Conservation (phyloP, 2,113 vertebrate species). For the Misgurnus mizolepis region DNA sequence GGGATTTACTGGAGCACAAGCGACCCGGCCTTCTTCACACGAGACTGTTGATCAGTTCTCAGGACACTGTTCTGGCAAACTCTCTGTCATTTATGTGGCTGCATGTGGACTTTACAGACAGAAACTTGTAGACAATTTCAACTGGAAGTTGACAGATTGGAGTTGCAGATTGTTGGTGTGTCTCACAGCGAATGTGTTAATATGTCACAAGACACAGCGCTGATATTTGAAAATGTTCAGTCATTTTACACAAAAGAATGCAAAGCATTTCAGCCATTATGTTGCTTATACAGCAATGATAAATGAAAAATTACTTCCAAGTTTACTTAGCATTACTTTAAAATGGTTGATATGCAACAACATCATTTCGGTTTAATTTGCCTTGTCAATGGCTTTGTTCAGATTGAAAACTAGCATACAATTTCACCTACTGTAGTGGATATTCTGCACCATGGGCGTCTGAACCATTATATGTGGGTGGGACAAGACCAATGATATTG, state of each 20-base stretch:
- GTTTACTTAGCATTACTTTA: no score
- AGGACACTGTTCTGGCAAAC: constrained; percentile 44
- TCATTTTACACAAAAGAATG: not conserved
- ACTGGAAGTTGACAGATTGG: not conserved
- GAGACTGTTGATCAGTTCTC: constrained; percentile 65
- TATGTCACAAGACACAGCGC: not conserved
- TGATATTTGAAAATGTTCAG: not conserved
- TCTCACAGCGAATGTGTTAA: constrained; percentile 22
- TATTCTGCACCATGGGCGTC: no score
- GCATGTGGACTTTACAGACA: constrained; percentile 28
- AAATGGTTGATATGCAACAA: not conserved
- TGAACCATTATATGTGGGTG: no score
- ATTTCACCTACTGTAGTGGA: no score
- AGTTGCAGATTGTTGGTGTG: not conserved
- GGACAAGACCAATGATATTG: no score
- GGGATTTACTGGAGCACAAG: constrained; percentile 79
- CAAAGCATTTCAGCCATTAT: not conserved
- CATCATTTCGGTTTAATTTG: not conserved
- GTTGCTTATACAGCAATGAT: not conserved
- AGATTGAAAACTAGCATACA: not conserved
- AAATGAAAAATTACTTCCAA: no score
- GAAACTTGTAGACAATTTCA: constrained; percentile 13
- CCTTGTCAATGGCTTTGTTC: not conserved
- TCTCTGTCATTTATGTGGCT: constrained; percentile 19
- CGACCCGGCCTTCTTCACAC: constrained; percentile 60